phyloP scores from a whole-genome alignment of 1,140 invertebrate species.

The Solenopsis fugax region DNA sequence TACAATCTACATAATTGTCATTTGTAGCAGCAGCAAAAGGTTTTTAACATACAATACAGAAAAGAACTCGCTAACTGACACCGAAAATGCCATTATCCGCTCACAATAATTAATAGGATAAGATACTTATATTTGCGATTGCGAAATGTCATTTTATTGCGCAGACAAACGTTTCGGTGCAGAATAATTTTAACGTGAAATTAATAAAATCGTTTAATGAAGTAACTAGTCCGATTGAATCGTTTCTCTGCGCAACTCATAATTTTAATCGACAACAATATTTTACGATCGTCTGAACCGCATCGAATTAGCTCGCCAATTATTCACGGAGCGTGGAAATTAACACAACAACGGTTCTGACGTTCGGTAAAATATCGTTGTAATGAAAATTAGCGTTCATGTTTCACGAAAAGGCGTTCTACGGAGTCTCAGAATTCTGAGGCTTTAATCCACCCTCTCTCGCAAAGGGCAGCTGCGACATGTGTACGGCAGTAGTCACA shows the following conservation, averaged over 20 bases:
- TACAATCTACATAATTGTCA: neutral
- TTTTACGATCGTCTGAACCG: constrained; percentile 36
- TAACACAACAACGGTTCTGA: constrained; percentile 21
- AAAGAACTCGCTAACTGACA: constrained; percentile 70
- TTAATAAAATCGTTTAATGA: constrained; percentile 20
- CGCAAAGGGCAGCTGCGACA: constrained; percentile 9
- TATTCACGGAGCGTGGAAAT: constrained; percentile 25
- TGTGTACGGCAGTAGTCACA: neutral
- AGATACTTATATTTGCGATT: constrained; percentile 33
- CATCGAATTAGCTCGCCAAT: constrained; percentile 25
- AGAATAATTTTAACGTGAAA: constrained; percentile 1
- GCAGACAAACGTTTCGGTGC: constrained; percentile 17
- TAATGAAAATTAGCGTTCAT: constrained; percentile 2
- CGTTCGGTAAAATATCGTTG: constrained; percentile 31
- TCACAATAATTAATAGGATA: constrained; percentile 25
- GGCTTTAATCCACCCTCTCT: constrained; percentile 29
- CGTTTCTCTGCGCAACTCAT: constrained; percentile 41
- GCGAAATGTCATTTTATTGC: constrained; percentile 10
- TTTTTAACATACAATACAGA: neutral
- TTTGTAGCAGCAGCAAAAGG: constrained; percentile 28
- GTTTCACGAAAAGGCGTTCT: constrained; percentile 1
- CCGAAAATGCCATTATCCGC: constrained; percentile 63
- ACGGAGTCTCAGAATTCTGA: neutral
- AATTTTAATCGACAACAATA: constrained; percentile 50
- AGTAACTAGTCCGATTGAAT: neutral